Evolutionary conservation across 2,888 invertebrate species (phyloP).

Genomic region (Xanthostigma xanthostigma): DNA sequence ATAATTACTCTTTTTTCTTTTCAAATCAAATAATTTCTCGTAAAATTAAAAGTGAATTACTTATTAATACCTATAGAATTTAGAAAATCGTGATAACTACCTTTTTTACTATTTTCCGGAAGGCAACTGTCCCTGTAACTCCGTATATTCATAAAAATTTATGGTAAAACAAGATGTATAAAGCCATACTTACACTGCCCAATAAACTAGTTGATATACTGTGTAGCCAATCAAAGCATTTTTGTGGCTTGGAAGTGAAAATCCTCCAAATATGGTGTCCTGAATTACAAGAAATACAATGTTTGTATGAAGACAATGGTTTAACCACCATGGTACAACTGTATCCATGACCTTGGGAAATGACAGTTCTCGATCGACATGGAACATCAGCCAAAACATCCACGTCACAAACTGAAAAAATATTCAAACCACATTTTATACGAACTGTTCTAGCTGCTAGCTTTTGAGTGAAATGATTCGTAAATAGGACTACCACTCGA

Average conservation of each 20-base stretch:
- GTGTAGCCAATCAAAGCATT: background rate
- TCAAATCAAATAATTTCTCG: no score
- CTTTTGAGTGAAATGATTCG: no score
- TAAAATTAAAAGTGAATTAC: no score
- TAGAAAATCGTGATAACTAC: no score
- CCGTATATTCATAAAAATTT: no score
- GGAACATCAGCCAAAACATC: constrained; percentile 39
- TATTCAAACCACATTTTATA: background rate
- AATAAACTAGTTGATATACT: background rate
- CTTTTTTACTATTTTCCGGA: no score
- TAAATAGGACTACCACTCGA: no score
- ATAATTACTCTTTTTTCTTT: no score
- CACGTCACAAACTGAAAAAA: constrained; percentile 32
- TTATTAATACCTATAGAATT: no score
- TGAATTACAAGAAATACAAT: constrained; percentile 32
- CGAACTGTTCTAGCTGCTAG: background rate
- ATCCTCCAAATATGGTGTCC: constrained; percentile 27
- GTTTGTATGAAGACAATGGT: constrained; percentile 41
- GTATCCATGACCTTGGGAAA: constrained; percentile 35
- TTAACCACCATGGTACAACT: constrained; percentile 40
- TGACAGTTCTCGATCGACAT: constrained; percentile 38
- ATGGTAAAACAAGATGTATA: background rate
- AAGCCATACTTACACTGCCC: background rate
- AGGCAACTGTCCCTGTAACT: no score
- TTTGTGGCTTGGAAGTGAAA: constrained; percentile 10